Base-by-base conservation (phyloP, 2,888 invertebrate species). In the Myathropa florea region DNA sequence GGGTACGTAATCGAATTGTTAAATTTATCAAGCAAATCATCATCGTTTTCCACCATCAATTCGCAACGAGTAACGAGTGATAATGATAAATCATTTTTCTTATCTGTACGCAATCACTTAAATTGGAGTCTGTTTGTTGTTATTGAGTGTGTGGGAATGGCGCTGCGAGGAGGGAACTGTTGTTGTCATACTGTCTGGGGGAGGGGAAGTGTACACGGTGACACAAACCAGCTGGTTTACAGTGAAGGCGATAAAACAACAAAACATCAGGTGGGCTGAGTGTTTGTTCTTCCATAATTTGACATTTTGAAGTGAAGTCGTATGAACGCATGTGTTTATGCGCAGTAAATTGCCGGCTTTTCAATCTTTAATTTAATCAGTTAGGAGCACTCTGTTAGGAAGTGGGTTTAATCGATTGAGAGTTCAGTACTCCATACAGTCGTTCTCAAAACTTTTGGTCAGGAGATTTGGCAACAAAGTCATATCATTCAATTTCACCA, bases 1-100 rank as follows among this genome's bases (percentile, higher is more conserved):
- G 89, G 88, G 86, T 87, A 70, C 76, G 75, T 88, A 80, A 9
- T 67, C 21, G 18, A 36, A 33, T 33, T 70, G 12, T 23, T 14
- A 12, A 21, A 55, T n/a, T 57, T 59, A 12, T 30, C 4, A 60
- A 68, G 23, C 24, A 12, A 12, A 57, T 26, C 55, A 60, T 12
- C 30, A 33, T 73, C 46, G 9, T 23, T 67, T 59, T 71, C 7
- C 64, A 70, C 55, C 46, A 46, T 46, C 18, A 7, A 46, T 18
- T 18, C 7, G 46, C 18, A 18, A 46, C 46, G 7, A 46, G 18
- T 18, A 18, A 18, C 39, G 14, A 14, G n/a, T 46, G 46, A 46
- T 46, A 46, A 28, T 28, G 55, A 75, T 26, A 4, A 23, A 64
- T 55, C 3, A 30, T 77, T 39, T 36, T 14, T 36, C 24, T 67